Evolutionary conservation across 2,113 vertebrate genomes (phyloP), one percentile per base, ranked within the genome.

Genomic region (Panthera uncia): DNA sequence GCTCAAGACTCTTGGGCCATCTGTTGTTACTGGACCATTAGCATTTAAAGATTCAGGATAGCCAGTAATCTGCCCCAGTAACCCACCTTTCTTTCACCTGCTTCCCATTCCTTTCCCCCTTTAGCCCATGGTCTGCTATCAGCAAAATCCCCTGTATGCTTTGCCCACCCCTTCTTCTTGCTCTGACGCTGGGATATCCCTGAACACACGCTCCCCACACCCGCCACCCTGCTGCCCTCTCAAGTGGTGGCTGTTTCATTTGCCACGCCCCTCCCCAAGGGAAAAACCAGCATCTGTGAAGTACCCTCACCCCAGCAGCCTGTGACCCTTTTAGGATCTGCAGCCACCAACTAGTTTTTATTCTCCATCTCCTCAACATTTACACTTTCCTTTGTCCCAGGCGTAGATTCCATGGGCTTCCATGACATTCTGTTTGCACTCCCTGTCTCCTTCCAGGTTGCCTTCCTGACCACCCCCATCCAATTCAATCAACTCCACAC

Each of bases 31-130:
- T 68, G 55, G 55, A 55, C 18, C 55, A 18, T 2, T 50, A 27
- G 13, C 45, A 13, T n/a, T 36, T 21, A n/a, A 31, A 66, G 12
- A 27, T 81, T 74, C 16, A 8, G 23, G n/a, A 2, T 11, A 38
- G 18, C 41, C 38, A 36, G 0, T 5, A 0, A 0, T n/a, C 9
- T 18, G 1, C 69, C 13, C 12, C 13, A 2, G 2, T 19, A 69
- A 11, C 19, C 38, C 18, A 21, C 16, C 33, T 55, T 78, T 16
- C n/a, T 93, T 50, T 61, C 71, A 1, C 16, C 4, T 9, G 3
- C 57, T 19, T 50, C 36, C 48, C 23, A 7, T 27, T 31, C 50
- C 38, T 55, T 61, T 84, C 7, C 9, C 19, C 21, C 23, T 55
- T 55, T 16, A 27, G 19, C n/a, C 15, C 55, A 0, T 1, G 16